Percentiles rank a stretch among this genome's conserved stretches.
Evolutionary conservation across 1,140 invertebrate species (phyloP).

Genomic region (Anagrus nilaparvatae): DNA sequence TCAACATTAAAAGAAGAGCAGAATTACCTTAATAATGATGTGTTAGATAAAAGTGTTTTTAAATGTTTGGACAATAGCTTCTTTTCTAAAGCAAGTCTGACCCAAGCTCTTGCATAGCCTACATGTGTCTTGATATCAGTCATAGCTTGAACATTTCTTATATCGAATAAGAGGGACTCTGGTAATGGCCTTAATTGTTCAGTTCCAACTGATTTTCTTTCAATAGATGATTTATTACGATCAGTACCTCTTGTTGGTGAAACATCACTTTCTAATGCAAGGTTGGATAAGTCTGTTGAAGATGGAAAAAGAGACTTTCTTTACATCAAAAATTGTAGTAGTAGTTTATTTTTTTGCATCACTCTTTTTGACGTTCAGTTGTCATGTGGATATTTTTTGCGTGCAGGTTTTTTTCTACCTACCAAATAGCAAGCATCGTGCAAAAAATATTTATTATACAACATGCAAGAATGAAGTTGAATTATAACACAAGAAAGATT

Average conservation of each 20-base stretch:
- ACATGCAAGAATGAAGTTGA: slow-evolving; percentile 7
- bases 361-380: no score
- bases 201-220: slow-evolving; percentile 45
- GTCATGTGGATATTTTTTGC: slow-evolving; percentile 1
- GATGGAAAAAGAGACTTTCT: slow-evolving; percentile 5
- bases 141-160: slow-evolving; percentile 93
- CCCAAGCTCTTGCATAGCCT: slow-evolving; percentile 93
- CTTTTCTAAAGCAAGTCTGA: slow-evolving; percentile 93
- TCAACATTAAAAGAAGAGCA: not conserved
- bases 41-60: slow-evolving; percentile 77
- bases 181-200: slow-evolving; percentile 64
- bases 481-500: slow-evolving; percentile 1
- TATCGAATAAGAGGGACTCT: slow-evolving; percentile 79
- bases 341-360: no score
- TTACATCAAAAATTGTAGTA: slow-evolving; percentile 2
- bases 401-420: slow-evolving; percentile 16
- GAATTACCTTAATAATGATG: slow-evolving; percentile 63
- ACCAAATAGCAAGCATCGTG: slow-evolving; percentile 23
- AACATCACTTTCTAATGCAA: slow-evolving; percentile 56
- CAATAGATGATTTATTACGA: slow-evolving; percentile 38
- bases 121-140: slow-evolving; percentile 97
- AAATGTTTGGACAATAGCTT: slow-evolving; percentile 92
- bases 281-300: slow-evolving; percentile 61
- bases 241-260: slow-evolving; percentile 44
- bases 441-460: slow-evolving; percentile 18